Evolutionary conservation across 2,797 vertebrate genomes (phyloP), one percentile per base, ranked within the genome.

Genomic region (Sardinella longiceps): DNA sequence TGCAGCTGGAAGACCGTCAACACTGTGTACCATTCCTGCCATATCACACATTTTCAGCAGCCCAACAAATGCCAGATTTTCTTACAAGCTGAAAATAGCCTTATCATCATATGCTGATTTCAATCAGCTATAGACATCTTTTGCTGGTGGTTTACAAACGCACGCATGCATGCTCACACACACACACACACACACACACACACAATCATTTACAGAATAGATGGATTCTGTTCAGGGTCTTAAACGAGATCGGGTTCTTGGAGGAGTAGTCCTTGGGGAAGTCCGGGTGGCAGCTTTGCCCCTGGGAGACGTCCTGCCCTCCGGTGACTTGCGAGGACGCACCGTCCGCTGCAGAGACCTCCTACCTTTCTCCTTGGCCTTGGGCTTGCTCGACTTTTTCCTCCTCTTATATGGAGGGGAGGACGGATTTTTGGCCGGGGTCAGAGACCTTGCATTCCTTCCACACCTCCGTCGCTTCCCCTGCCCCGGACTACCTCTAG

Each of bases 301-400:
- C 37, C 88, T 46, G 0, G 87, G 81, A 25, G 82, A 87, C 56
- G 81, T 90, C 85, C 89, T 90, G 77, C 87, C 60, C 1, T 88
- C 87, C 60, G 86, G 81, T 20, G 87, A 80, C 84, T 80, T 85
- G 2, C 89, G 88, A 0, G 92, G 88, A 9, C 87, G 89, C 70
- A 90, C 86, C 33, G 90, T 92, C 83, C 87, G 89, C 85, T 1
- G 86, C 25, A 25, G 85, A 53, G 51, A 88, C 86, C 45, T 85
- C 80, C 51, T 88, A 14, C 88, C 83, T 43, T 86, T 88, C 60
- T 53, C 83, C 80, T 85, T 89, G 20, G 80, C 51, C 11, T 82
- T 84, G 48, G 83, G 66, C 81, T 87, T 87, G 58, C 33, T 18
- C n/a, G 87, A 82, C 39, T 86, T 89, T 33, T 84, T 87, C 85